phyloP scores from a whole-genome alignment of 1,140 invertebrate species.

The Meloidogyne hapla region DNA sequence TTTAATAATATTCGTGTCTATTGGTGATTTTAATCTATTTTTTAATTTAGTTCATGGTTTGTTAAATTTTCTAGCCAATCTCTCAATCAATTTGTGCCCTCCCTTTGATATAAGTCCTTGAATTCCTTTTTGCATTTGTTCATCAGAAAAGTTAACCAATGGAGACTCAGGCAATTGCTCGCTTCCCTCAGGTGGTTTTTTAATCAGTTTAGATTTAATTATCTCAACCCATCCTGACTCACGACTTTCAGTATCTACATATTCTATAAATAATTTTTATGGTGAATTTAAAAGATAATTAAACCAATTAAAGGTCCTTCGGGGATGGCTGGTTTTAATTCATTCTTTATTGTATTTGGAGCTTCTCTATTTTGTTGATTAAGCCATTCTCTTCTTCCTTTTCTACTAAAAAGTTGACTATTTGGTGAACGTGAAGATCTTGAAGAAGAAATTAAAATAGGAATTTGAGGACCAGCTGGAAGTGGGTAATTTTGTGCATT shows the following conservation, averaged over 20 bases:
- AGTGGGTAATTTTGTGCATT: not conserved
- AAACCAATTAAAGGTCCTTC: slow-evolving; percentile 30
- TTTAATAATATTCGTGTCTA: too few species aligned
- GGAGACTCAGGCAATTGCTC: slow-evolving; percentile 4
- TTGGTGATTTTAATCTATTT: too few species aligned
- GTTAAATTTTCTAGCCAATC: slow-evolving; percentile 20
- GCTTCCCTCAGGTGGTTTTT: not conserved
- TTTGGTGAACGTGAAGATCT: slow-evolving; percentile 15
- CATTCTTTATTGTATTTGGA: not conserved
- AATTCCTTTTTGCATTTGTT: slow-evolving; percentile 1
- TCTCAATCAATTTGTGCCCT: not conserved
- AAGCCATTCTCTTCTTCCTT: not conserved
- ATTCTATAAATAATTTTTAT: slow-evolving; percentile 4
- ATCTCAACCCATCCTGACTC: not conserved
- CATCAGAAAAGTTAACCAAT: slow-evolving; percentile 12
- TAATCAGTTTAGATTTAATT: slow-evolving; percentile 18
- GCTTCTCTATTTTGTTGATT: not conserved
- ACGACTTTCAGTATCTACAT: slow-evolving; percentile 8
- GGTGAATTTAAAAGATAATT: not conserved
- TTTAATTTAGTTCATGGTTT: too few species aligned
- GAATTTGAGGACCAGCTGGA: not conserved
- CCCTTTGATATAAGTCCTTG: slow-evolving; percentile 2
- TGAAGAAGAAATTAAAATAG: slow-evolving; percentile 13
- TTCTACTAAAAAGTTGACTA: not conserved
- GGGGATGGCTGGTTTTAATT: slow-evolving; percentile 12